Evolutionary conservation across 1,140 invertebrate species (phyloP).

Genomic region (Microvelia longipes): DNA sequence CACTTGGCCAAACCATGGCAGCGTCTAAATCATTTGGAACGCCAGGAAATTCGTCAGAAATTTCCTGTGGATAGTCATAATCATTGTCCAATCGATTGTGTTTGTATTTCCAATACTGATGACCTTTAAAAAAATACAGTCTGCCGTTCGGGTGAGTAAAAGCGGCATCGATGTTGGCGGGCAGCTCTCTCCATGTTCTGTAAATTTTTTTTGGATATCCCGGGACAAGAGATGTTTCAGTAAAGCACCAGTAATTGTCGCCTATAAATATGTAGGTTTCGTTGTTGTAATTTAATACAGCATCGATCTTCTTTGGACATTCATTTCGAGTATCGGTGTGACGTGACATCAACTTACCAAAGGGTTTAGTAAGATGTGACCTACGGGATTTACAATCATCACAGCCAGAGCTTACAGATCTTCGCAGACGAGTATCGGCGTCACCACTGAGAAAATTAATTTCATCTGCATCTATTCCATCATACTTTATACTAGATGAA

Average conservation of each 20-base stretch:
- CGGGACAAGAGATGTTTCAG: conserved; percentile 56
- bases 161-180: conserved; percentile 70
- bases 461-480: too few relatives aligned
- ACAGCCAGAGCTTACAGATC: too few relatives aligned
- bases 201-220: conserved; percentile 69
- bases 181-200: conserved; percentile 62
- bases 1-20: conserved; percentile 86
- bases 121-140: conserved; percentile 84
- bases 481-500: too few relatives aligned
- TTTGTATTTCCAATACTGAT: conserved; percentile 83
- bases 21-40: conserved; percentile 84
- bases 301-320: conserved; percentile 50
- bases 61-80: conserved; percentile 83
- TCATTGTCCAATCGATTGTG: conserved; percentile 65
- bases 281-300: conserved; percentile 68
- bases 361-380: too few relatives aligned
- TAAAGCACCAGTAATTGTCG: conserved; percentile 64
- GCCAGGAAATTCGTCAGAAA: conserved; percentile 77
- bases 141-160: conserved; percentile 83
- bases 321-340: too few relatives aligned
- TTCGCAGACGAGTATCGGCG: too few relatives aligned
- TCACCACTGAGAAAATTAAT: too few relatives aligned
- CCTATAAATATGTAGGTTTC: conserved; percentile 75
- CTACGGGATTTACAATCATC: too few relatives aligned
- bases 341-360: too few relatives aligned